Base-by-base conservation (phyloP, 2,797 vertebrate species). In the Geotrypetes seraphini region DNA sequence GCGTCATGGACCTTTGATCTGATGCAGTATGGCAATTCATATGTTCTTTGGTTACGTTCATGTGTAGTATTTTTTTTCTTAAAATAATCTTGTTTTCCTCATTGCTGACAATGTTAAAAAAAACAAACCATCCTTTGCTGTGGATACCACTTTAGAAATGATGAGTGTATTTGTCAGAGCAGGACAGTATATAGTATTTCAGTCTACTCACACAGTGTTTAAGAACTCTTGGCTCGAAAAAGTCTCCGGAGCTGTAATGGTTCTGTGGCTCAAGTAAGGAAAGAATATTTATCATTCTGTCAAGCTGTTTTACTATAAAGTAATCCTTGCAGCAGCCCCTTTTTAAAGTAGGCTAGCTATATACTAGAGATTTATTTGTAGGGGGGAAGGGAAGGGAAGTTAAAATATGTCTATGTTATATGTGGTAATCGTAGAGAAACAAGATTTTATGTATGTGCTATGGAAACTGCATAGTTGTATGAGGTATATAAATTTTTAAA, bases 201-300 rank as follows among this genome's bases (percentile, higher is more conserved):
- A 43, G 31, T 41, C 47, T 39, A 19, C 28, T 23, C 47, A 39
- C 31, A 44, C 14, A 31, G 21, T 41, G 22, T 47, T 49, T 56
- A 45, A 40, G 38, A 57, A 56, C 19, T 45, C 41, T 35, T 56
- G 60, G 43, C 44, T 56, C 10, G 22, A 24, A 12, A 3, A 63
- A 47, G 25, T 41, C 52, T 47, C 42, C 11, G 26, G 48, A 60
- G 57, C 3, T 28, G 54, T 11, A 41, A 18, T 32, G 23, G 25
- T 51, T 33, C 41, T 47, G 40, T 50, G 54, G 63, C 50, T 47
- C 54, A 60, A 60, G 38, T 46, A 51, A 47, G 33, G 39, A 59
- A 67, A 54, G 42, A 54, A 39, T 57, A 50, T 43, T 47, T 42
- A 57, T 56, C 25, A 53, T 39, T 45, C 49, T 47, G 18, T 51